These are phyloP conservation scores for Andrena cerasifolii DNA, from an alignment of 1,140 invertebrate genomes.

Conservation along the genomic window DNA sequence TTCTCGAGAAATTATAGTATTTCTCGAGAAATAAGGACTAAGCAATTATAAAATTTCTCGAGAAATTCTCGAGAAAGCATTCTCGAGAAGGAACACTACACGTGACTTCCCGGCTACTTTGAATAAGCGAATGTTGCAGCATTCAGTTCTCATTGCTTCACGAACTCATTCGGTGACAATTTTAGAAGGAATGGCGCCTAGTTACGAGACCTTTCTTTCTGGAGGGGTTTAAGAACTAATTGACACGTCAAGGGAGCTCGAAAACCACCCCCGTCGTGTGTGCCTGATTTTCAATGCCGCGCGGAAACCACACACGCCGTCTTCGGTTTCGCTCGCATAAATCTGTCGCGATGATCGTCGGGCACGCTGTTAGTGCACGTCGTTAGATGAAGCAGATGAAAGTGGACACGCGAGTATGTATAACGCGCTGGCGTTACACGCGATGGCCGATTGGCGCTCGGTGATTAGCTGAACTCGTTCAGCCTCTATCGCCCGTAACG, in stretches of 20 bases:
- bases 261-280: neutral
- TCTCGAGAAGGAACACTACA: too few relatives aligned
- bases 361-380: conserved; percentile 12
- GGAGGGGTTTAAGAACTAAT: neutral
- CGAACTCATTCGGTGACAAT: too few relatives aligned
- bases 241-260: neutral
- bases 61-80: too few relatives aligned
- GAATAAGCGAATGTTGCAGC: too few relatives aligned
- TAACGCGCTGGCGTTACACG: neutral
- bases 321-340: conserved; percentile 3
- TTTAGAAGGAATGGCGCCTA: too few relatives aligned
- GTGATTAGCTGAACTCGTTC: conserved; percentile 3
- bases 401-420: conserved; percentile 9
- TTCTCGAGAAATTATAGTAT: too few relatives aligned
- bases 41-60: too few relatives aligned
- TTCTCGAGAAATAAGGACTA: too few relatives aligned
- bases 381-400: neutral
- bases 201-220: neutral
- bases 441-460: neutral
- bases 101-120: too few relatives aligned
- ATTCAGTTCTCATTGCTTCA: too few relatives aligned
- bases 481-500: neutral
- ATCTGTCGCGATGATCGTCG: conserved; percentile 14
- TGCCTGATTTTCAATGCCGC: neutral
- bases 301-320: neutral